phyloP scores from a whole-genome alignment of 2,888 invertebrate genomes.

The Lasioglossum marginatum region DNA sequence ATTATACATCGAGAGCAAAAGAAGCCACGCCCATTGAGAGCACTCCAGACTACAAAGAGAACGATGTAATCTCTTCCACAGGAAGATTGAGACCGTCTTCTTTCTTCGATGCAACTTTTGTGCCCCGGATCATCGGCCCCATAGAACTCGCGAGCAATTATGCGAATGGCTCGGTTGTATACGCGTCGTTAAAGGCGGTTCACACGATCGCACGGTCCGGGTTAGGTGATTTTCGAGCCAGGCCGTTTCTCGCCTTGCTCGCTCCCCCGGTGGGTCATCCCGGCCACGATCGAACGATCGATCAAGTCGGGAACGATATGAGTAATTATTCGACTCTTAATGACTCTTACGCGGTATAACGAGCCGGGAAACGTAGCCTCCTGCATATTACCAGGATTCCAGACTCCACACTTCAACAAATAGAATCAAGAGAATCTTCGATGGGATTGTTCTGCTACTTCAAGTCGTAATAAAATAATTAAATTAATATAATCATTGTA shows the following conservation, averaged over 20 bases:
- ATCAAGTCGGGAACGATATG: slow-evolving; percentile 75
- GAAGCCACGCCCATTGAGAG: not conserved
- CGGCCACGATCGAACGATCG: slow-evolving; percentile 76
- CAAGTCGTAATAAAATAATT: no score
- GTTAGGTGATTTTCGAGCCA: slow-evolving; percentile 41
- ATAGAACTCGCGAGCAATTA: slow-evolving; percentile 55
- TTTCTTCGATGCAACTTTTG: slow-evolving; percentile 17
- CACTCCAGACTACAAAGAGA: not conserved
- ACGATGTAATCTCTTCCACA: not conserved
- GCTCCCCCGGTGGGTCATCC: slow-evolving; percentile 67
- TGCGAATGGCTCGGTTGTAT: slow-evolving; percentile 20
- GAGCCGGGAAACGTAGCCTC: slow-evolving; percentile 53
- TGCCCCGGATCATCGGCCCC: not conserved
- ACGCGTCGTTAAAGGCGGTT: slow-evolving; percentile 54
- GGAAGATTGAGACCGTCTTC: not conserved
- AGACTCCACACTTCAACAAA: not conserved
- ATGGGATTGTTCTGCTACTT: no score
- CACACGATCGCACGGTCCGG: slow-evolving; percentile 56
- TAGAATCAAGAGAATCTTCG: not conserved
- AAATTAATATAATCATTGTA: no score
- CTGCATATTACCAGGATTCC: not conserved
- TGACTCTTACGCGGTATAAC: slow-evolving; percentile 73
- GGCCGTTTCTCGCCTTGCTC: slow-evolving; percentile 56
- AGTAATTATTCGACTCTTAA: slow-evolving; percentile 77
- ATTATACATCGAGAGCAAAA: not conserved